phyloP scores from a whole-genome alignment of 2,113 vertebrate genomes.

The Rallus limicola region DNA sequence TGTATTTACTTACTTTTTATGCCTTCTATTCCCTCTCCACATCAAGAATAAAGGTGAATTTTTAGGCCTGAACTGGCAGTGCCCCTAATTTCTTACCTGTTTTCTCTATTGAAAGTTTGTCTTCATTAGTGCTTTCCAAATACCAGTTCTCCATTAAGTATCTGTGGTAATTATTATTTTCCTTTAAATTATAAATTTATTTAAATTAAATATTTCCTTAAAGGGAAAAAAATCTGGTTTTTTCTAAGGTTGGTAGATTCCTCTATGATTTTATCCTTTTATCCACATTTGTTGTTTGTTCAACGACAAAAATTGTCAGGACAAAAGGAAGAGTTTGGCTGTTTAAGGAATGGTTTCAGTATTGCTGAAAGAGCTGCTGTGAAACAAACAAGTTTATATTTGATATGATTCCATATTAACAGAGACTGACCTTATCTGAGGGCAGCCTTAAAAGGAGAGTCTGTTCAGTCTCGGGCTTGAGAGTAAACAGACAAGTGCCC shows the following conservation, averaged over 20 bases:
- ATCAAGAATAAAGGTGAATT: neutral
- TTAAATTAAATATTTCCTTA: neutral
- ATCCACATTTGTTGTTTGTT: neutral
- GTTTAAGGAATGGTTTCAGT: neutral
- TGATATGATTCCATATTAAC: constrained; percentile 9
- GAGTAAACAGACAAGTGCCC: constrained; percentile 37
- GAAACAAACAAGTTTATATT: constrained; percentile 7
- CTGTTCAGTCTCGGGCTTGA: constrained; percentile 17
- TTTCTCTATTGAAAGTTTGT: neutral
- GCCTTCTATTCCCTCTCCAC: neutral
- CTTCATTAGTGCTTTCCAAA: neutral
- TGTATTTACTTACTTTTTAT: neutral
- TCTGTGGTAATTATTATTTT: neutral
- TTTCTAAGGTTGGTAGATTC: neutral
- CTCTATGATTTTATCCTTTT: neutral
- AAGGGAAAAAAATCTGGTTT: neutral
- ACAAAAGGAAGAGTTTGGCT: neutral
- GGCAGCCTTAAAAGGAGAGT: constrained; percentile 51
- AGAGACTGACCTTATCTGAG: constrained; percentile 41
- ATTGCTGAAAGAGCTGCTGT: neutral
- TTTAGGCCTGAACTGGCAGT: neutral
- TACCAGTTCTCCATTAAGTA: neutral
- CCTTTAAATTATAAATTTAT: neutral
- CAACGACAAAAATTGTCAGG: neutral
- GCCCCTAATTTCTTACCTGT: neutral